Conservation (phyloP, 2,797 vertebrate genomes). For the Euthynnus affinis region DNA sequence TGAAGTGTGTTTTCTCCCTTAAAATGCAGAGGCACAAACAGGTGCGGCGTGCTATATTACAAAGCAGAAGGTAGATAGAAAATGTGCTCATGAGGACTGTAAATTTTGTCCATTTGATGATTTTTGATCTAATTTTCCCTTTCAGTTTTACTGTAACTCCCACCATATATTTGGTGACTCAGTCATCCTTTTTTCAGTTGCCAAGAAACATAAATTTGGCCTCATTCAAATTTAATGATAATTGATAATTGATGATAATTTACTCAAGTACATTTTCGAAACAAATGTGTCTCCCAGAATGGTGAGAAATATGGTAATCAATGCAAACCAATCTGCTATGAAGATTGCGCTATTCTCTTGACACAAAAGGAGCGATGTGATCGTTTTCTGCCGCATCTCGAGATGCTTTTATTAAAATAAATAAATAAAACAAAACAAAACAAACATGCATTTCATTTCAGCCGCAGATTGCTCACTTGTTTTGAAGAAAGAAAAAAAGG, state of each 20-base stretch:
- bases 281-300: background rate
- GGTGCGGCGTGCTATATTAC: background rate
- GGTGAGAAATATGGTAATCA: background rate
- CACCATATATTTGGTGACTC: too few species aligned
- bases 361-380: background rate
- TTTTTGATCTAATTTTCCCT: too few species aligned
- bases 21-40: background rate
- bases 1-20: background rate
- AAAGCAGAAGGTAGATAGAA: background rate
- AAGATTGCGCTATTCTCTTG: background rate
- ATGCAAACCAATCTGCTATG: background rate
- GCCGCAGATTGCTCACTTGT: slow-evolving; percentile 15
- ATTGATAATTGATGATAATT: background rate
- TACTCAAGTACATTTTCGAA: background rate
- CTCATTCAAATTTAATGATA: background rate
- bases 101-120: too few species aligned
- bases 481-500: slow-evolving; percentile 10
- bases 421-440: slow-evolving; percentile 11
- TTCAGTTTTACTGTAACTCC: too few species aligned
- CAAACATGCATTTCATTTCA: background rate
- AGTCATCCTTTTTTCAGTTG: too few species aligned
- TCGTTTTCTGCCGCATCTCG: background rate
- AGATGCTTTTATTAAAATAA: slow-evolving; percentile 2
- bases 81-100: background rate
- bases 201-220: too few species aligned